Evolutionary conservation across 2,888 invertebrate species (phyloP), one percentile per base, ranked within the genome.

Genomic region (Eristalinus aeneus): DNA sequence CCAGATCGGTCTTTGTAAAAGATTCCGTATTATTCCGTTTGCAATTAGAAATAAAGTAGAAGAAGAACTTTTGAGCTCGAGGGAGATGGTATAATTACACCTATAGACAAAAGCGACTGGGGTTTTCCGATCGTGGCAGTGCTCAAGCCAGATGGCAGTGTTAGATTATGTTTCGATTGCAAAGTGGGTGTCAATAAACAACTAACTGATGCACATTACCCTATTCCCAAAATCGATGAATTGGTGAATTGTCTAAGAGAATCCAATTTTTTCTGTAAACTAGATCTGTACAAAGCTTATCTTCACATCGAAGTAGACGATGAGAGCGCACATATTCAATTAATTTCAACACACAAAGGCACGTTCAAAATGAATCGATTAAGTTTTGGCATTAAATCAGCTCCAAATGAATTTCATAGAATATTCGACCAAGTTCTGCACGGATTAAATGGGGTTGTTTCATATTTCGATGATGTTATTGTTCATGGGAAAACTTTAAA

Each of bases 151-250:
- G 32, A 32, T 8, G 39, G n/a, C 23, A 36, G 34, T n/a, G n/a
- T n/a, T n/a, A n/a, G n/a, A n/a, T n/a, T n/a, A n/a, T n/a, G n/a
- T n/a, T n/a, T n/a, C n/a, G 56, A 63, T 31, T 73, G 63, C 12
- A 64, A 73, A 5, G 73, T 74, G 20, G 46, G 58, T 8, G 39
- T 67, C 0, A 75, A 46, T 60, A 31, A 58, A n/a, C 60, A 32
- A 8, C 36, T 75, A 11, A 22, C 39, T 36, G 56, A 58, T 46
- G 36, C 65, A 31, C 74, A 65, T 22, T 65, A 56, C 31, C 65
- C 34, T 31, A 71, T 71, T 1, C 64, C 61, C 36, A 79, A 61
- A 76, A 88, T 89, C n/a, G n/a, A n/a, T n/a, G n/a, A n/a, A n/a
- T n/a, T n/a, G n/a, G n/a, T n/a, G n/a, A n/a, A n/a, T n/a, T n/a